A percentile compares a stretch with the other conserved stretches of the same genome.
Conservation (phyloP, 2,113 vertebrate species). For the Nansenia antarctica region DNA sequence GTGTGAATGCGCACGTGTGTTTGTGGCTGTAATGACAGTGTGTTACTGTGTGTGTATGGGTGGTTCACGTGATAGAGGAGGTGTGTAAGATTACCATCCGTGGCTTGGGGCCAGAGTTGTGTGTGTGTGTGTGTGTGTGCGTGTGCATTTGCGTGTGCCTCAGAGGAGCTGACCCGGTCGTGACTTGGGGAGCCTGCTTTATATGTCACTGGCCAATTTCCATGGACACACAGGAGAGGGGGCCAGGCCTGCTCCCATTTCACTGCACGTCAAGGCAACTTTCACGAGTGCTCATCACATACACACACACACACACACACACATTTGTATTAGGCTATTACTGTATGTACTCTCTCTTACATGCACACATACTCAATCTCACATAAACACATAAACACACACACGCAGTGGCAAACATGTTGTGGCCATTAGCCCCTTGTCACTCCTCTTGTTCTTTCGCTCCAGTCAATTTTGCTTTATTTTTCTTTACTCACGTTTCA, state of each 20-base stretch:
- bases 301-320: not conserved
- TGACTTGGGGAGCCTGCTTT: constrained; percentile 37
- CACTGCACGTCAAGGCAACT: constrained; percentile 32
- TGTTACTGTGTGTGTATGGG: too few relatives aligned
- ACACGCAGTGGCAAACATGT: too few relatives aligned
- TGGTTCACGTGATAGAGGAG: too few relatives aligned
- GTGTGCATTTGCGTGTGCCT: not conserved
- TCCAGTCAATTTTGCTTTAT: not conserved
- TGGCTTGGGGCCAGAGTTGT: constrained; percentile 24
- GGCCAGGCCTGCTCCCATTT: constrained; percentile 32
- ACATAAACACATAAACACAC: not conserved
- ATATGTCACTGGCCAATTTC: constrained; percentile 53
- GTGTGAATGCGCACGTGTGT: too few relatives aligned
- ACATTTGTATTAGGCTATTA: too few relatives aligned
- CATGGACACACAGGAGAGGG: constrained; percentile 1
- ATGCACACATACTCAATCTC: not conserved
- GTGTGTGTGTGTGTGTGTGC: constrained; percentile 10
- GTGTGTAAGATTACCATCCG: too few relatives aligned
- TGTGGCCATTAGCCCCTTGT: too few relatives aligned
- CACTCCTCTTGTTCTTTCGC: not conserved
- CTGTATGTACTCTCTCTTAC: too few relatives aligned
- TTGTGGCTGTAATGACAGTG: too few relatives aligned
- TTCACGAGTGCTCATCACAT: constrained; percentile 24
- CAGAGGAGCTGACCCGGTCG: constrained; percentile 33
- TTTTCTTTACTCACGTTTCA: not conserved